These are phyloP conservation scores for Anthophora plumipes DNA, from an alignment of 2,888 invertebrate species.

Conservation along the genomic window DNA sequence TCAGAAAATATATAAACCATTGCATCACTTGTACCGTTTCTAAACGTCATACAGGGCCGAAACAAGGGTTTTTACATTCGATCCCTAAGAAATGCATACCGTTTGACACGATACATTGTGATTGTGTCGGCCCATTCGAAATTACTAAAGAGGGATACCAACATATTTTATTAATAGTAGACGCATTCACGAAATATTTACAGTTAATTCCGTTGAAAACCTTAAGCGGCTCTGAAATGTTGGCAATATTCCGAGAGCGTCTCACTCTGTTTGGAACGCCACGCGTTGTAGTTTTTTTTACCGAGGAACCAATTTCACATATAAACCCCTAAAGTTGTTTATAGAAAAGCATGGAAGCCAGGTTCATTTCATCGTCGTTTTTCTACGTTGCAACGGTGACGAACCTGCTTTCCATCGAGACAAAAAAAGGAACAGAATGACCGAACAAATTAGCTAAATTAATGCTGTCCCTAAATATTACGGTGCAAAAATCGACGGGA, in stretches of 20 bases:
- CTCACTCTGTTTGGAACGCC: conserved; percentile 25
- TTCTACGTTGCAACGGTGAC: conserved; percentile 8
- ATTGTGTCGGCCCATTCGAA: conserved; percentile 30
- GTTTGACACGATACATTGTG: conserved; percentile 29
- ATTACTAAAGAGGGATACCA: conserved; percentile 13
- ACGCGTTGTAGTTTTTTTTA: not conserved
- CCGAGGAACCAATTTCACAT: conserved; percentile 29
- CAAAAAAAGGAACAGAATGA: conserved; percentile 13
- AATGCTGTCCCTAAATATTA: not conserved
- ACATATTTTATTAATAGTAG: conserved; percentile 19
- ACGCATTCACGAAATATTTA: conserved; percentile 55
- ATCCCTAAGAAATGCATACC: conserved; percentile 31
- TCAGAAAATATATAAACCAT: conserved; percentile 50
- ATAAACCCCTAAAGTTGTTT: conserved; percentile 12
- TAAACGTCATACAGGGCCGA: conserved; percentile 46
- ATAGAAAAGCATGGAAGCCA: not conserved
- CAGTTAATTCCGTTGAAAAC: conserved; percentile 16
- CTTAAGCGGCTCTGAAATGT: conserved; percentile 1
- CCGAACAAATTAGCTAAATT: conserved; percentile 11
- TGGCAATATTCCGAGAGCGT: not conserved
- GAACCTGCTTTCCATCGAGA: not conserved
- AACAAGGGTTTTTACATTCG: conserved; percentile 52
- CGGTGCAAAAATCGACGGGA: conserved; percentile 17
- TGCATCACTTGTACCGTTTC: conserved; percentile 57
- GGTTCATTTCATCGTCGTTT: not conserved